Evolutionary conservation across 2,797 vertebrate species (phyloP), one percentile per base, ranked within the genome.

Genomic region (Babyrousa celebensis): DNA sequence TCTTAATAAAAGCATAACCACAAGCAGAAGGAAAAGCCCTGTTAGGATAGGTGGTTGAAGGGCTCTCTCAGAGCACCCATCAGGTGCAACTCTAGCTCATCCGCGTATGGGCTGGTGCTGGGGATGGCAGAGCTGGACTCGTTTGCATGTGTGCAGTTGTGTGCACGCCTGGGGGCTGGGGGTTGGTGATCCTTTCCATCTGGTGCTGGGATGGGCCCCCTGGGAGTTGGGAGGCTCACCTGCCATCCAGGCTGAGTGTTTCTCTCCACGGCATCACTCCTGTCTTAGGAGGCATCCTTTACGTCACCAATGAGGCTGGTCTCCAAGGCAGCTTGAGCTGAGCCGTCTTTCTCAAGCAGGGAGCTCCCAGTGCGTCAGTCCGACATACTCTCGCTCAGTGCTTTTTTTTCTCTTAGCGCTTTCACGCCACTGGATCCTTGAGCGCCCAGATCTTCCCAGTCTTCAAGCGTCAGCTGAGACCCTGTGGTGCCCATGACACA

Each of bases 391-490:
- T 77, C 14, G 12, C 68, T 85, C 48, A 21, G 18, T 1, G 10
- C 11, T 58, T 79, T n/a, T 82, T 82, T 40, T 68, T 90, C 68
- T 72, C 48, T 71, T 29, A 23, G 79, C 86, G 87, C 43, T 90
- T 89, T 72, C 6, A 6, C 63, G 40, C 29, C 21, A 7, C 0
- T 0, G 84, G 27, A 86, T 62, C 1, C 80, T 62, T 18, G 89
- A 87, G 56, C 79, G 8, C 71, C 17, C 14, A 21, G 14, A 52
- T 77, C 85, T 12, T 84, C 21, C 43, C 32, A 29, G n/a, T 71
- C 63, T 67, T 80, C n/a, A 25, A 63, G 93, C 72, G 62, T 82
- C 56, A 56, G 36, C 82, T 94, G 21, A 11, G 12, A 21, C 62
- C n/a, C 29, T 36, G 60, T 0, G 1, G 63, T 32, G 40, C 32